Conservation (phyloP, 2,888 invertebrate species). For the Drosophila niveifrons region DNA sequence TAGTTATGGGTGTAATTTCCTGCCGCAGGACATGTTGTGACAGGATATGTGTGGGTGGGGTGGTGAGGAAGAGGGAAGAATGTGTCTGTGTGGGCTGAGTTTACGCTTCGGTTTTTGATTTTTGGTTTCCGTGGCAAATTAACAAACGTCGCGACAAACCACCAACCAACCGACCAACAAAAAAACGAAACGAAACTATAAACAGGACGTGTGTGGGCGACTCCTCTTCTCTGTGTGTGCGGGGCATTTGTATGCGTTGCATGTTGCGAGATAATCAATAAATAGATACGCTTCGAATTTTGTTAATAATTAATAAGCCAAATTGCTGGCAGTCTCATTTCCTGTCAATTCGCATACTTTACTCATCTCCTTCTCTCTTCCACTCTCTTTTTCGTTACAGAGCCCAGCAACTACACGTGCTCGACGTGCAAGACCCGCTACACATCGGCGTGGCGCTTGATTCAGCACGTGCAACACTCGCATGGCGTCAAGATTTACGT, state of each 20-base stretch:
- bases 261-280: conserved; percentile 63
- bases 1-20: conserved; percentile 44
- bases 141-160: conserved; percentile 80
- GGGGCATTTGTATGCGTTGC: conserved; percentile 69
- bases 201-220: conserved; percentile 29
- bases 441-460: conserved; percentile 97
- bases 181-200: conserved; percentile 55
- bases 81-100: not conserved
- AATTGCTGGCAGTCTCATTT: conserved; percentile 60
- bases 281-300: conserved; percentile 59
- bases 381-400: conserved; percentile 86
- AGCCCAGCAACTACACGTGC: conserved; percentile 97
- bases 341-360: conserved; percentile 58
- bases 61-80: not conserved
- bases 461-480: conserved; percentile 97
- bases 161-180: conserved; percentile 46
- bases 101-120: conserved; percentile 41
- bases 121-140: conserved; percentile 74
- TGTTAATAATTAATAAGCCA: conserved; percentile 59
- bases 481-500: conserved; percentile 98
- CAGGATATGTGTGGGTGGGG: too few species aligned
- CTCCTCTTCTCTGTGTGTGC: conserved; percentile 47
- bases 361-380: conserved; percentile 39
- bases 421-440: conserved; percentile 96
- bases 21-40: conserved; percentile 60